phyloP scores from a whole-genome alignment of 2,113 vertebrate species.

The Paracanthobrama guichenoti region DNA sequence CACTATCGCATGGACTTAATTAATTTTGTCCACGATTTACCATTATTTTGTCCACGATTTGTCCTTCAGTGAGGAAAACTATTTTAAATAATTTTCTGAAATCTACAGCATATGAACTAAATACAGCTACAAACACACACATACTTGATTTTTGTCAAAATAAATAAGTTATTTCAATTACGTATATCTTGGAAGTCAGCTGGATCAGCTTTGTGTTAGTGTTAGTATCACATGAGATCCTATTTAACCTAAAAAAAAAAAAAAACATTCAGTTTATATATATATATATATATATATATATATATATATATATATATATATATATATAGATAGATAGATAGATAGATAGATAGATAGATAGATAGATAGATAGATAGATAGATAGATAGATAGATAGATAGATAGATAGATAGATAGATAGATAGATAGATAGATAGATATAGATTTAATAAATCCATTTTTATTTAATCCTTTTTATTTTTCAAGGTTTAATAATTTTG shows the following conservation, averaged over 20 bases:
- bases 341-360: too few relatives aligned
- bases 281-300: too few relatives aligned
- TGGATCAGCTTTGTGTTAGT: not conserved
- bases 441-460: too few relatives aligned
- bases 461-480: too few relatives aligned
- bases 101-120: not conserved
- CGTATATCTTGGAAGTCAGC: not conserved
- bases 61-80: not conserved
- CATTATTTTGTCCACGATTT: constrained; percentile 32
- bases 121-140: not conserved
- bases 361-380: too few relatives aligned
- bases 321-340: too few relatives aligned
- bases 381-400: too few relatives aligned
- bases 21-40: constrained; percentile 9
- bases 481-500: not conserved
- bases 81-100: not conserved
- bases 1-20: constrained; percentile 59
- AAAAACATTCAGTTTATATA: too few relatives aligned
- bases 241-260: not conserved
- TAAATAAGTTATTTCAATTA: not conserved
- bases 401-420: too few relatives aligned
- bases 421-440: too few relatives aligned
- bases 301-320: too few relatives aligned
- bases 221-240: not conserved
- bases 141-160: not conserved